Conservation (phyloP, 2,797 vertebrate genomes). For the Enoplosus armatus region DNA sequence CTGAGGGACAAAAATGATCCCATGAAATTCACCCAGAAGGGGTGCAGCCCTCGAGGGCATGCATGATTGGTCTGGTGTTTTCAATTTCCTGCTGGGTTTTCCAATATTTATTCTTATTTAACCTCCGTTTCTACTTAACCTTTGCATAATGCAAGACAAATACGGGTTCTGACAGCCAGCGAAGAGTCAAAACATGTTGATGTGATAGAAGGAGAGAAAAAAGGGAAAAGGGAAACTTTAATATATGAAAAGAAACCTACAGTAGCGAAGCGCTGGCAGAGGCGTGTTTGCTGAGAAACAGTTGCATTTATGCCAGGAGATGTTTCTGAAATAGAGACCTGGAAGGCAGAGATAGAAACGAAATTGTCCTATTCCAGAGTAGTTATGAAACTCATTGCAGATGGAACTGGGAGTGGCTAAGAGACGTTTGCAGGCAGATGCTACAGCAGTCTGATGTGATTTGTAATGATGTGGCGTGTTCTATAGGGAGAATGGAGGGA, state of each 20-base stretch:
- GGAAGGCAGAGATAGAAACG: conserved; percentile 23
- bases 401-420: conserved; percentile 6
- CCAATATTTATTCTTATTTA: conserved; percentile 64
- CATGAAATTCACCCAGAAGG: conserved; percentile 37
- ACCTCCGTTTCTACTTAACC: conserved; percentile 57
- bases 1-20: conserved; percentile 18
- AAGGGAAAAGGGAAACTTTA: background rate
- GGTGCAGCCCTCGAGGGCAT: conserved; percentile 30
- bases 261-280: background rate
- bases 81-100: conserved; percentile 67
- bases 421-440: conserved; percentile 26
- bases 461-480: conserved; percentile 40
- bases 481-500: background rate
- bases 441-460: conserved; percentile 37
- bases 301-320: background rate
- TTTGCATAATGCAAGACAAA: conserved; percentile 52
- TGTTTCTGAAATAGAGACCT: conserved; percentile 18
- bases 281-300: conserved; percentile 10
- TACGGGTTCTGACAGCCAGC: conserved; percentile 26
- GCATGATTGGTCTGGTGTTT: conserved; percentile 49
- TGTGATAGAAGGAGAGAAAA: conserved; percentile 4
- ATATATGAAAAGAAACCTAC: background rate
- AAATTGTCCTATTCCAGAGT: conserved; percentile 39
- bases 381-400: conserved; percentile 28
- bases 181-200: conserved; percentile 4